phyloP scores from a whole-genome alignment of 2,113 vertebrate genomes.

The Gambusia holbrooki region DNA sequence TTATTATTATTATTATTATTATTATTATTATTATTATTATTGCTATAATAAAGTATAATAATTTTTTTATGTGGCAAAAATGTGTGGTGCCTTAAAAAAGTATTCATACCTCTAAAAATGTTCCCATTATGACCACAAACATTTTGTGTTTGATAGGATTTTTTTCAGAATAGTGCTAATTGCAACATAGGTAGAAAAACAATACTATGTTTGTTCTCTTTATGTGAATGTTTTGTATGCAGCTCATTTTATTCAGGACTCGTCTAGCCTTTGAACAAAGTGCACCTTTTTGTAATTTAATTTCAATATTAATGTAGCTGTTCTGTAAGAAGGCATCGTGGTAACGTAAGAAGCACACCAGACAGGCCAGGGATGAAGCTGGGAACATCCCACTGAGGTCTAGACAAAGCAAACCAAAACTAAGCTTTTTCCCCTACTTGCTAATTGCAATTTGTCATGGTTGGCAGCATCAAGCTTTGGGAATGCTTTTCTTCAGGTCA shows the following conservation, averaged over 20 bases:
- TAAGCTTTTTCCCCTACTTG: too few species aligned
- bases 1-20: too few species aligned
- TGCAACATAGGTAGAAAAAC: too few species aligned
- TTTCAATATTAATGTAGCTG: neutral
- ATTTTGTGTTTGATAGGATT: too few species aligned
- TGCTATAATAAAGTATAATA: conserved; percentile 25
- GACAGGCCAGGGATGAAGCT: neutral
- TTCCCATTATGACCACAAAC: neutral
- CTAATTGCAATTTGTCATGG: too few species aligned
- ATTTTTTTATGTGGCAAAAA: neutral
- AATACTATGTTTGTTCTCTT: neutral
- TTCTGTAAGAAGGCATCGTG: neutral
- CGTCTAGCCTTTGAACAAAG: neutral
- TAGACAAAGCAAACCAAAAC: too few species aligned
- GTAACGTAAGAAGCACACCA: neutral
- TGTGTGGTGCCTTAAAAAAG: neutral
- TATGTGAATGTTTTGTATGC: neutral
- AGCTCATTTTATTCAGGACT: neutral
- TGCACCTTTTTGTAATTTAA: neutral
- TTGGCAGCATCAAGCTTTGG: neutral
- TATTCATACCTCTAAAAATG: neutral
- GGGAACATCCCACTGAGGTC: neutral
- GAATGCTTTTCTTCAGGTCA: too few species aligned
- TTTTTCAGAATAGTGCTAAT: too few species aligned
- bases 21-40: conserved; percentile 2